These are phyloP conservation scores for Acrocephalus kingi DNA, from an alignment of 2,113 vertebrate genomes.

Conservation along the genomic window DNA sequence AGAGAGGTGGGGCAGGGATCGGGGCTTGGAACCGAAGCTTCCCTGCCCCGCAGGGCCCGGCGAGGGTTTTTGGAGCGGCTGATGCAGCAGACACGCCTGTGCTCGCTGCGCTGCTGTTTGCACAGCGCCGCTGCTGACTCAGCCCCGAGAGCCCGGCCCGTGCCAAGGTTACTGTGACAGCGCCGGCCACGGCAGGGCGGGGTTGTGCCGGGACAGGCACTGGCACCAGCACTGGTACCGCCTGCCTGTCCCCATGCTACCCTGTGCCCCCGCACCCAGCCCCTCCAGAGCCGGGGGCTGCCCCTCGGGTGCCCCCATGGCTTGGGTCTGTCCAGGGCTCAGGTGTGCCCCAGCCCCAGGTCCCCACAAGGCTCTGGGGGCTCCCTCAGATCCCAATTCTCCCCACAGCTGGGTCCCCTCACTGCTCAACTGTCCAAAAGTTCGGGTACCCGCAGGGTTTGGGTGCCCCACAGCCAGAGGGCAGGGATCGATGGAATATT, in stretches of 20 bases:
- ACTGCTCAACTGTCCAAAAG: background rate
- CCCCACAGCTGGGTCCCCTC: accelerated
- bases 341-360: background rate
- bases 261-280: background rate
- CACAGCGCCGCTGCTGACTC: background rate
- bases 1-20: background rate
- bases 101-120: background rate
- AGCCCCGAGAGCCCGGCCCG: background rate
- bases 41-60: background rate
- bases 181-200: background rate
- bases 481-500: background rate
- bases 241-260: background rate
- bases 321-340: background rate
- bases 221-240: background rate
- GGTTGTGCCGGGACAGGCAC: background rate
- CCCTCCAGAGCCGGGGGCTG: background rate
- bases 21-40: background rate
- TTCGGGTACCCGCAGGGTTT: background rate
- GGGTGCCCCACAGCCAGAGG: background rate
- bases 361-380: too few relatives aligned
- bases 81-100: background rate
- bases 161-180: background rate
- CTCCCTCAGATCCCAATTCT: background rate
- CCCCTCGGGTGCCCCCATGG: background rate
- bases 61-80: background rate